Conservation (phyloP, 2,113 vertebrate genomes). For the Formicarius rufipectus region DNA sequence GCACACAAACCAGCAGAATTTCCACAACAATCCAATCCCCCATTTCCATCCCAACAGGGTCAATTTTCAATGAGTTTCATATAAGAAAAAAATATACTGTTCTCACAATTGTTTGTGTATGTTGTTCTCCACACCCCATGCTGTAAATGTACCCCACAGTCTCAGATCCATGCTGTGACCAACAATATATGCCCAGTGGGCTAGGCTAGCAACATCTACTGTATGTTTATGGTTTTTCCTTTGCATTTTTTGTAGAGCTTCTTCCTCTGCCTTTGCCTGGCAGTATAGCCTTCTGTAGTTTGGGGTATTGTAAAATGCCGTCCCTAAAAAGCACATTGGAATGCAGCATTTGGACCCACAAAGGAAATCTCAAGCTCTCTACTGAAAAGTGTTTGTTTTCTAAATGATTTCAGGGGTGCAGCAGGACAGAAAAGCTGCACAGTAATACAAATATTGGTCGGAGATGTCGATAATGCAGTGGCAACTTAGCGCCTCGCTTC, state of each 20-base stretch:
- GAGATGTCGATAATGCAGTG: neutral
- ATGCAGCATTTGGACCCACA: neutral
- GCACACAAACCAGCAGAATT: slow-evolving; percentile 20
- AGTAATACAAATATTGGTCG: neutral
- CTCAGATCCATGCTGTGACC: slow-evolving; percentile 44
- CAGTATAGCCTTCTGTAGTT: neutral
- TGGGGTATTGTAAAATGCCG: neutral
- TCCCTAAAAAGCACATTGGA: neutral
- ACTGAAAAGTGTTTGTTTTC: neutral
- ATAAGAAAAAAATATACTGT: neutral
- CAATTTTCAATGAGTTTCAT: slow-evolving; percentile 8
- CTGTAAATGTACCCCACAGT: neutral
- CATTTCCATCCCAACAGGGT: slow-evolving; percentile 22
- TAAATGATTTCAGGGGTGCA: neutral
- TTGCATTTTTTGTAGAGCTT: neutral
- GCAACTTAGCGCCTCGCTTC: neutral
- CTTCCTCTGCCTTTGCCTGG: neutral
- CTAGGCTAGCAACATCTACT: neutral
- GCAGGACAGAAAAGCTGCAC: neutral
- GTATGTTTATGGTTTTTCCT: neutral
- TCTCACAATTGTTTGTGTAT: slow-evolving; percentile 46
- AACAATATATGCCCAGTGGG: slow-evolving; percentile 49
- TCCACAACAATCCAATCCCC: slow-evolving; percentile 27
- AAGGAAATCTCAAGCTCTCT: neutral
- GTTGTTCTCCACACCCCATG: neutral